Base-by-base conservation (phyloP, 1,140 invertebrate species). In the Drosophila obscura region DNA sequence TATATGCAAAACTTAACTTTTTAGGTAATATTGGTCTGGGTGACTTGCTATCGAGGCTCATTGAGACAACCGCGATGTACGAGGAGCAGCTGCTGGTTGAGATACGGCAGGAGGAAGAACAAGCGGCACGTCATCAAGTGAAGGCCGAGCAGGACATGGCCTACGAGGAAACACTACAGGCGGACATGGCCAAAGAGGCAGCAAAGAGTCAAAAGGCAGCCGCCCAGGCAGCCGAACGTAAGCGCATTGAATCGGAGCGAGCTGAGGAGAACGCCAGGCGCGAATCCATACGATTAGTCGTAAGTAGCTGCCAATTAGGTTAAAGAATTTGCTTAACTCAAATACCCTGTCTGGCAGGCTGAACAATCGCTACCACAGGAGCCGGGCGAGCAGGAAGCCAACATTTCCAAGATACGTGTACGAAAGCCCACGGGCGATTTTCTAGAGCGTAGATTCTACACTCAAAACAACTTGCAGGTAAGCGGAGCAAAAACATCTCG, bases 141-240 rank as follows among this genome's bases (percentile, higher is more conserved):
- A 98, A 98, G 92, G 94, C 95, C 73, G 97, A 99, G 92, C 98
- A 99, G 93, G 97, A 99, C 93, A 94, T 95, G 92, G 98, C 98
- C 0, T 99, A 98, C 93, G 94, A 97, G 92, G 95, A 95, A 88
- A 98, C 97, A 79, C 93, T 99, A 50, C 95, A 96, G 88, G 96
- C 96, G 13, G 98, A 99, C 92, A 96, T 96, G 95, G 96, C 96
- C 39, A 97, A 97, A 93, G 96, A 97, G 92, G 96, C 96, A 93
- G 94, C 96, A 3, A 96, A 96, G 92, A 94, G 94, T 58, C 93
- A 95, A 80, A 94, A 95, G 92, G 95, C 96, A 88, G 92, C 94
- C 69, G 93, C 95, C 57, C 94, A 94, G 72, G 94, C 94, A 62
- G 93, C 94, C 80, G 94, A 94, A 84, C 93, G 94, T 76, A 93